Evolutionary conservation across 2,797 vertebrate species (phyloP).

Genomic region (Falco columbarius): DNA sequence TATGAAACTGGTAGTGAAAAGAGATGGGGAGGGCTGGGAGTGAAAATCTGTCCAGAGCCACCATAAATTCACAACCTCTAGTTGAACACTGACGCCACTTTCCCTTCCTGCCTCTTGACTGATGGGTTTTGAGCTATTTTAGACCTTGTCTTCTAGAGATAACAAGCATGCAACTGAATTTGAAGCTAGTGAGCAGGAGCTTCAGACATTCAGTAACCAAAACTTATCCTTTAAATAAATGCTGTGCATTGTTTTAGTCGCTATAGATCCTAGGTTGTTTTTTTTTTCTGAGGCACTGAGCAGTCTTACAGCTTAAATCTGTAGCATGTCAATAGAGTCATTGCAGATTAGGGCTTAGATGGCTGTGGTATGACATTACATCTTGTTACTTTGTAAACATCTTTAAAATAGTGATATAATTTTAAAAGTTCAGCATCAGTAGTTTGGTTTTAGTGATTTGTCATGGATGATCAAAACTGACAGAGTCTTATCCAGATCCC

Average conservation of each 20-base stretch:
- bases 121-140: neutral
- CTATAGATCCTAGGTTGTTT: accelerated
- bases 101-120: neutral
- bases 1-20: neutral
- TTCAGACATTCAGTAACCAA: neutral
- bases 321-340: neutral
- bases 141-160: neutral
- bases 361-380: neutral
- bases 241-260: neutral
- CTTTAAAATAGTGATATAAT: neutral
- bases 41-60: neutral
- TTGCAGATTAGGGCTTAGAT: neutral
- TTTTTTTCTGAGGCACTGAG: neutral
- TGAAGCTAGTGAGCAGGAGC: neutral
- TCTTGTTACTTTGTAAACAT: neutral
- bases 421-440: neutral
- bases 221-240: neutral
- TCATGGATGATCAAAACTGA: neutral
- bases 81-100: neutral
- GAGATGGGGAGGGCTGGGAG: neutral
- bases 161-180: neutral
- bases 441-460: neutral
- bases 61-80: neutral
- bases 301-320: neutral
- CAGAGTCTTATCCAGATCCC: neutral